These are phyloP conservation scores for Dryococelus australis DNA, from an alignment of 2,888 invertebrate genomes.

Conservation along the genomic window DNA sequence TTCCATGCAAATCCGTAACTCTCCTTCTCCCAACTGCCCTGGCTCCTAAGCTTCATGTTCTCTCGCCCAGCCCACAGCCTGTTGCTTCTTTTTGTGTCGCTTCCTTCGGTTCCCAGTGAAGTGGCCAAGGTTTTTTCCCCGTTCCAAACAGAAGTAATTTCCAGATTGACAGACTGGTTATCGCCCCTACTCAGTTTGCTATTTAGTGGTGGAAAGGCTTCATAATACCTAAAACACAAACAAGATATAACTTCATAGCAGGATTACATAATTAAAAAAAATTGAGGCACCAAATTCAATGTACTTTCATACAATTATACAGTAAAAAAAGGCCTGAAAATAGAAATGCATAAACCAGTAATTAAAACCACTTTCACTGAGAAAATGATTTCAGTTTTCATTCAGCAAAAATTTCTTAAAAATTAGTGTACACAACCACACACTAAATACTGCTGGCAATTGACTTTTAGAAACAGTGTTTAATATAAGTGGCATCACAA, in stretches of 20 bases:
- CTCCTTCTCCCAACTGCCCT: slow-evolving; percentile 41
- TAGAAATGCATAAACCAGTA: background rate
- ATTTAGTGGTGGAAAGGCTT: slow-evolving; percentile 57
- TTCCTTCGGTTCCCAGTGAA: slow-evolving; percentile 34
- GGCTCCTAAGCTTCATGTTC: slow-evolving; percentile 34
- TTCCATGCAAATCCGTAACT: slow-evolving; percentile 56
- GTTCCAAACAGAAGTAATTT: slow-evolving; percentile 35
- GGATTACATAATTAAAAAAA: too few species aligned
- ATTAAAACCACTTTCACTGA: too few species aligned
- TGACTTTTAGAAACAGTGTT: too few species aligned
- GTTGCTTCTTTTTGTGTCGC: slow-evolving; percentile 8
- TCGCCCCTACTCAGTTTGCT: slow-evolving; percentile 27
- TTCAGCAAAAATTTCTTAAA: too few species aligned
- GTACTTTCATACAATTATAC: background rate
- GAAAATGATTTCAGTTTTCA: too few species aligned
- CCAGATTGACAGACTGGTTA: background rate
- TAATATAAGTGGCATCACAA: too few species aligned
- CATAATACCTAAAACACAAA: slow-evolving; percentile 56
- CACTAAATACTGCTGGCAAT: too few species aligned
- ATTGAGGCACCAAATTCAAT: background rate
- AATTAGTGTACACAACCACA: too few species aligned
- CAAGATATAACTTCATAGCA: background rate
- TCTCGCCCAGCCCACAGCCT: slow-evolving; percentile 23
- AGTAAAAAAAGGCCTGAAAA: background rate
- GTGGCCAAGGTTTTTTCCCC: slow-evolving; percentile 33